phyloP scores from a whole-genome alignment of 1,140 invertebrate species.

The Papilio dardanus region DNA sequence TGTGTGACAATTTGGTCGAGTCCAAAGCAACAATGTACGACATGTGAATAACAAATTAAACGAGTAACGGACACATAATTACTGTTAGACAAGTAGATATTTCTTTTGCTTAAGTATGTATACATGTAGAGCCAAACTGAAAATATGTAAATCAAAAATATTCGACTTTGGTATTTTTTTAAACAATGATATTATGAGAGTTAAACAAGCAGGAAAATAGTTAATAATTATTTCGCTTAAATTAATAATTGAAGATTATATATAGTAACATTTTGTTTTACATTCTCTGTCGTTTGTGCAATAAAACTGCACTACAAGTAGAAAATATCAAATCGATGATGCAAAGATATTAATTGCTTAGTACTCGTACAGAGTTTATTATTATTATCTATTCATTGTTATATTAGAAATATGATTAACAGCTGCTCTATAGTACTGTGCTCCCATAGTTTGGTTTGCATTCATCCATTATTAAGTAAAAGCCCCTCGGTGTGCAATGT shows the following conservation, averaged over 20 bases:
- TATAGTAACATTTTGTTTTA: neutral
- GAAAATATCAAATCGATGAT: neutral
- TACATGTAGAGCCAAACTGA: too few relatives aligned
- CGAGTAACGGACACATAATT: neutral
- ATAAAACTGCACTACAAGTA: neutral
- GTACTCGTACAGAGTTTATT: neutral
- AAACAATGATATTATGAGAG: neutral
- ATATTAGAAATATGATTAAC: neutral
- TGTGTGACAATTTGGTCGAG: neutral
- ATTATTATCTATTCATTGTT: conserved; percentile 2
- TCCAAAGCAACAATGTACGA: neutral
- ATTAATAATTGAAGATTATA: neutral
- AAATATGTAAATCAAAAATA: too few relatives aligned
- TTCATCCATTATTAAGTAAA: neutral
- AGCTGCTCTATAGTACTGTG: conserved; percentile 17
- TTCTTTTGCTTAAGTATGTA: neutral
- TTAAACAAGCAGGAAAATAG: neutral
- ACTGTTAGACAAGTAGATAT: neutral
- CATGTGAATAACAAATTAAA: conserved; percentile 14
- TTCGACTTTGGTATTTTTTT: too few relatives aligned
- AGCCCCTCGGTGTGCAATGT: conserved; percentile 16
- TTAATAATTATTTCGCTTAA: neutral
- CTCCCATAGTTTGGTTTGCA: conserved; percentile 9
- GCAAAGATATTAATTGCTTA: neutral
- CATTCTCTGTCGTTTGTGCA: neutral